Base-by-base conservation (phyloP, 2,113 vertebrate genomes). In the Melanotaenia duboulayi region DNA sequence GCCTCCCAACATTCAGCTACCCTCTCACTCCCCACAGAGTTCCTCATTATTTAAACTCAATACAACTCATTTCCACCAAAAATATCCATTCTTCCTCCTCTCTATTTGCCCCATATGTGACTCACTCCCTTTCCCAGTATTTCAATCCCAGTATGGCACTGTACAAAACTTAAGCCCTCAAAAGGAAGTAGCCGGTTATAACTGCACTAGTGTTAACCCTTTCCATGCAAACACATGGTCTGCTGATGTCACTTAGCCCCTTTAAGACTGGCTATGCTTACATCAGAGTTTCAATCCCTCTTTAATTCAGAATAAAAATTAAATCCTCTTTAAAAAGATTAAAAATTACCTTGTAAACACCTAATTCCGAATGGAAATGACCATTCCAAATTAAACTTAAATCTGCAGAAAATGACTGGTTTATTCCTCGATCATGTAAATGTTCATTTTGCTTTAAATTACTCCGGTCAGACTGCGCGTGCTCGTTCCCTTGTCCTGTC, bases 101-200 rank as follows among this genome's bases (percentile, higher is more conserved):
- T 48, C 61, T 54, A 51, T 28, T 46, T 68, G 49, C 35, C 50
- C 60, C 67, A 58, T 83, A 74, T 59, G 67, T 44, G 46, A 37
- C 63, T 84, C 66, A 44, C 55, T 82, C 61, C 13, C 69, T 71
- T 84, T 82, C 86, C 71, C 76, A 82, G 60, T 81, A 48, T 69
- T 55, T 64, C 72, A 6, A 55, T 50, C 25, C 52, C 42, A 61
- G 68, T 20, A 63, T 48, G 60, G 19, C 51, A 22, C 65, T 80
- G 84, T 66, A 70, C 52, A 67, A 79, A 78, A 82, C 74, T 86
- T 81, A 61, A 64, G 72, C 25, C 92, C 92, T 86, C 93, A 94
- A 89, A 94, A 92, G 93, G 93, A 86, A 90, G 82, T 62, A 59
- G 79, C 84, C 77, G 65, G 78, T 85, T 62, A 60, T 77, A 82